Percentiles rank a stretch among this genome's conserved stretches.
These are phyloP conservation scores for Tauraco hartlaubi DNA, from an alignment of 2,797 vertebrate species.

Conservation along the genomic window DNA sequence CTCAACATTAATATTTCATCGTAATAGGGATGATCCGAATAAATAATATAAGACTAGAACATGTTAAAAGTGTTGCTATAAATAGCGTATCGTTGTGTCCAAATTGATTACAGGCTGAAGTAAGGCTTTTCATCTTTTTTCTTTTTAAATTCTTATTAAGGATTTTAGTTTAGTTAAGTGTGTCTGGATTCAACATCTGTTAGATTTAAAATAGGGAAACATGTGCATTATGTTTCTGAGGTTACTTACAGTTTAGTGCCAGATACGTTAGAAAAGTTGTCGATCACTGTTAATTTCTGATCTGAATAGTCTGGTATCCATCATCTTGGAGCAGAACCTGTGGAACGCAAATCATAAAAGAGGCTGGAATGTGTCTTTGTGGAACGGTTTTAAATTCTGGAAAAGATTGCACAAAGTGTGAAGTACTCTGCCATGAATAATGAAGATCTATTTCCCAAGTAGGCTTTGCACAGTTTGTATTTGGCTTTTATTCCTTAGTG, in stretches of 20 bases:
- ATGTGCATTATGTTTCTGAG: constrained; percentile 3
- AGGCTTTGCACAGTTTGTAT: background rate
- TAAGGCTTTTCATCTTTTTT: background rate
- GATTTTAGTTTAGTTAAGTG: constrained; percentile 14
- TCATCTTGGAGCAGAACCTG: constrained; percentile 40
- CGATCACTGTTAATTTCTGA: background rate
- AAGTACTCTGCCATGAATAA: constrained; percentile 14
- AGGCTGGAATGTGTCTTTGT: constrained; percentile 22
- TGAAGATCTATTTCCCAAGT: constrained; percentile 14
- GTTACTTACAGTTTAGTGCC: background rate
- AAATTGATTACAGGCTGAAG: constrained; percentile 63
- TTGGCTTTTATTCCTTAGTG: constrained; percentile 3
- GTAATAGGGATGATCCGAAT: constrained; percentile 72
- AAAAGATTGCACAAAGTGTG: background rate
- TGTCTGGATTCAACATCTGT: background rate
- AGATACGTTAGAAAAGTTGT: background rate
- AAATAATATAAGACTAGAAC: constrained; percentile 75
- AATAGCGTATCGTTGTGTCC: constrained; percentile 57
- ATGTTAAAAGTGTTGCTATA: constrained; percentile 75
- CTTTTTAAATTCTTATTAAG: constrained; percentile 21
- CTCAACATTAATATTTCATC: constrained; percentile 81
- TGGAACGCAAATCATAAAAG: constrained; percentile 24
- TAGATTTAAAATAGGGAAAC: background rate
- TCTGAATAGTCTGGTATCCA: background rate
- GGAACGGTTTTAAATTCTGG: constrained; percentile 22